These are phyloP conservation scores for Larimichthys polyactis DNA, from an alignment of 2,113 vertebrate genomes.

Conservation along the genomic window DNA sequence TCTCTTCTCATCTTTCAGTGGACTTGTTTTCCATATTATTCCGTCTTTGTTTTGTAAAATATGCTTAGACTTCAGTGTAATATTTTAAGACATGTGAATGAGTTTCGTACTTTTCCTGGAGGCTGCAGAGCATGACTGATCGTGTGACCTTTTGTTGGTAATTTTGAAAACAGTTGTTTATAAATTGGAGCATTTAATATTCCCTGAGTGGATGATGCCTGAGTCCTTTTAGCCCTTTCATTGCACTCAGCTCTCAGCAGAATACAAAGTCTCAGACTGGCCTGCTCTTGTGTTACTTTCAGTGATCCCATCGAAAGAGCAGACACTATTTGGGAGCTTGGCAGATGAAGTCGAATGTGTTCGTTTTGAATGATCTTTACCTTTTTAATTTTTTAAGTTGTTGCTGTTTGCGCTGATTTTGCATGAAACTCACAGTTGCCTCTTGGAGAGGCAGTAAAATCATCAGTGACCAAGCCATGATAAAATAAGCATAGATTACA, in stretches of 20 bases:
- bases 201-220: not conserved
- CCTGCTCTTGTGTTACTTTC: conserved; percentile 34
- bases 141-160: conserved; percentile 16
- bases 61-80: conserved; percentile 11
- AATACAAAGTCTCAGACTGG: conserved; percentile 27
- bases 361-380: conserved; percentile 49
- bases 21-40: conserved; percentile 5
- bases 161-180: conserved; percentile 11
- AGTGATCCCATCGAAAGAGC: conserved; percentile 20
- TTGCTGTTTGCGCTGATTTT: conserved; percentile 50
- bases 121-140: not conserved
- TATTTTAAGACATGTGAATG: conserved; percentile 15
- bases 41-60: conserved; percentile 12
- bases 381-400: conserved; percentile 18
- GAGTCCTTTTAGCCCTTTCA: not conserved
- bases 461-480: conserved; percentile 39
- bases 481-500: conserved; percentile 1
- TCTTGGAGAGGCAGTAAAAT: conserved; percentile 25
- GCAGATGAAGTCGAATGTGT: conserved; percentile 52
- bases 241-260: conserved; percentile 16
- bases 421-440: conserved; percentile 26
- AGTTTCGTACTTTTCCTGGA: conserved; percentile 4
- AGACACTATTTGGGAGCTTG: conserved; percentile 17
- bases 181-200: not conserved
- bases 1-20: conserved; percentile 30